Evolutionary conservation across 2,797 vertebrate genomes (phyloP), one percentile per base, ranked within the genome.

Genomic region (Apogon talboti): DNA sequence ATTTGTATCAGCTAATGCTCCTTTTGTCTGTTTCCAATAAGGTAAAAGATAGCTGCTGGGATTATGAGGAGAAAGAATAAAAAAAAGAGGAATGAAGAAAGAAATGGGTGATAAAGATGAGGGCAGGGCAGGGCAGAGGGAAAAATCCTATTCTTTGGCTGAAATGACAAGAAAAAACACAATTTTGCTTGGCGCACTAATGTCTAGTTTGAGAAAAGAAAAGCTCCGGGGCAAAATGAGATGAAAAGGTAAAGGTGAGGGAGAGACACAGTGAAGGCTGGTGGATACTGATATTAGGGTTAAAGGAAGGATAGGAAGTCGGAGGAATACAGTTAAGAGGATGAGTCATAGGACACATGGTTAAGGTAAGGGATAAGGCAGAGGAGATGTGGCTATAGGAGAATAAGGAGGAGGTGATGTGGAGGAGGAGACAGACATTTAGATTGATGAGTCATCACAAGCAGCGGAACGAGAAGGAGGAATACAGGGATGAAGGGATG

Each of bases 361-460:
- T 33, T 33, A 35, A 78, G 45, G 74, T 74, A 53, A 28, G 68
- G 54, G 61, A 74, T 54, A 49, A 78, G 63, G 69, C 63, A 30
- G 51, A 48, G 24, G 45, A 72, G 66, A 11, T 55, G 66, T 12
- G 37, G 64, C 15, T 66, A 71, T 54, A 55, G n/a, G 46, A 48
- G 56, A 12, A 59, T 37, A 8, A 48, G 16, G 48, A 70, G 50
- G 66, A 46, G 30, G 63, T 44, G 66, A 53, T 43, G 51, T 46
- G 58, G 66, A 66, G 54, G 48, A 71, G 56, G 55, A 52, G 62
- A 21, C 66, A 59, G 66, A 68, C 63, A 65, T 82, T 80, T 72
- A 78, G 75, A 88, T 66, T 87, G 75, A 87, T 91, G 81, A 84
- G 71, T 88, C 84, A 83, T 80, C 84, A 78, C 28, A 58, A 0